Percentiles rank a stretch among this genome's conserved stretches.
Evolutionary conservation across 1,140 invertebrate genomes (phyloP).

Genomic region (Thereuonema tuberculata): DNA sequence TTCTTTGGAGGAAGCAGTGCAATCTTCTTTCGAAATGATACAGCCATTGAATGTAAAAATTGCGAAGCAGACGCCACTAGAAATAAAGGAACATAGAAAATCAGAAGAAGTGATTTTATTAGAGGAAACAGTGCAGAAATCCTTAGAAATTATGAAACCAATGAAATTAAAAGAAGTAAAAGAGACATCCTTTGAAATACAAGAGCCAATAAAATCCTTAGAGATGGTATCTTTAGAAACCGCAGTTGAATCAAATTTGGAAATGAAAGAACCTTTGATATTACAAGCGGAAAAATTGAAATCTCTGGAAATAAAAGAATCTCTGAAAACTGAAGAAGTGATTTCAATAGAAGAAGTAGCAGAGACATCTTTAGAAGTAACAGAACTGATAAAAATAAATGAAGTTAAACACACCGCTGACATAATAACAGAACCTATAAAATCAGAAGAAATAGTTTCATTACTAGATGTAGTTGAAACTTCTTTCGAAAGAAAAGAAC

Average conservation of each 20-base stretch:
- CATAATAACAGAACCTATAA: conserved; percentile 14
- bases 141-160: too few species aligned
- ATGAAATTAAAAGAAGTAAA: neutral
- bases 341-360: conserved; percentile 12
- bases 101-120: conserved; percentile 11
- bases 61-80: too few species aligned
- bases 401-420: conserved; percentile 15
- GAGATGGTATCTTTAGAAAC: neutral
- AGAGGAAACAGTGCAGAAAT: conserved; percentile 21
- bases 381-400: too few species aligned
- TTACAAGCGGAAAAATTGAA: conserved; percentile 10
- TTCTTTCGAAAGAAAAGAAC: conserved; percentile 26
- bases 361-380: too few species aligned
- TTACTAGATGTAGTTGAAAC: conserved; percentile 25
- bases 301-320: conserved; percentile 9
- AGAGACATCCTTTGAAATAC: neutral
- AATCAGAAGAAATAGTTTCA: conserved; percentile 19
- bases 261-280: conserved; percentile 14
- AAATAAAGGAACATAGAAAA: conserved; percentile 13
- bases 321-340: conserved; percentile 13
- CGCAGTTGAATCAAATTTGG: conserved; percentile 10
- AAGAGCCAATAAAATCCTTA: neutral
- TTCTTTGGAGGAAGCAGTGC: conserved; percentile 18
- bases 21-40: conserved; percentile 14
- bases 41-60: conserved; percentile 5